A percentile compares a stretch with the other conserved stretches of the same genome.
phyloP scores from a whole-genome alignment of 2,113 vertebrate genomes.

The Melanerpes formicivorus region DNA sequence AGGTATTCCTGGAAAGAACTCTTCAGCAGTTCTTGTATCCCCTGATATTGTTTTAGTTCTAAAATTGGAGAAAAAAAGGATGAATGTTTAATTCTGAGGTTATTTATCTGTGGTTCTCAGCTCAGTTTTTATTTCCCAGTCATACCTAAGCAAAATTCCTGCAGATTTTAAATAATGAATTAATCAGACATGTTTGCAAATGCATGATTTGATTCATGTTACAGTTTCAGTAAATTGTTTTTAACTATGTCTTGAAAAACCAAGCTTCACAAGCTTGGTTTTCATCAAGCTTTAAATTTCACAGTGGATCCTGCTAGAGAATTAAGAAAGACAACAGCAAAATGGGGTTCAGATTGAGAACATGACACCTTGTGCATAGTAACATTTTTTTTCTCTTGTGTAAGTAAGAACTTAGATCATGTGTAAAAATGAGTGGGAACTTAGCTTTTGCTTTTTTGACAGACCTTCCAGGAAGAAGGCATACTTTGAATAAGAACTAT shows the following conservation, averaged over 20 bases:
- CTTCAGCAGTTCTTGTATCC: neutral
- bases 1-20: neutral
- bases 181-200: neutral
- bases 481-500: neutral
- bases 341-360: neutral
- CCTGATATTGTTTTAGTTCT: neutral
- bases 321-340: neutral
- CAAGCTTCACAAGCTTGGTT: neutral
- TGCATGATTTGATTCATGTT: neutral
- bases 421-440: neutral
- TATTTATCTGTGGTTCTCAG: neutral
- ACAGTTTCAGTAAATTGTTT: neutral
- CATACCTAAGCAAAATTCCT: neutral
- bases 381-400: neutral
- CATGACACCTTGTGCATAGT: neutral
- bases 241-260: neutral
- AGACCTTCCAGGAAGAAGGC: neutral
- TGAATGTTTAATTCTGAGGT: neutral
- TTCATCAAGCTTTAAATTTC: neutral
- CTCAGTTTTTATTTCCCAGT: neutral
- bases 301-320: neutral
- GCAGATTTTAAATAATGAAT: neutral
- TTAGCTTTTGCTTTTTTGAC: neutral
- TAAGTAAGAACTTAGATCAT: neutral
- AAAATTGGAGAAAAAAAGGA: neutral